Percentiles rank a stretch among this genome's conserved stretches.
phyloP scores from a whole-genome alignment of 35 echinoderm and acorn worm species.

The Holothuria glaberrima region DNA sequence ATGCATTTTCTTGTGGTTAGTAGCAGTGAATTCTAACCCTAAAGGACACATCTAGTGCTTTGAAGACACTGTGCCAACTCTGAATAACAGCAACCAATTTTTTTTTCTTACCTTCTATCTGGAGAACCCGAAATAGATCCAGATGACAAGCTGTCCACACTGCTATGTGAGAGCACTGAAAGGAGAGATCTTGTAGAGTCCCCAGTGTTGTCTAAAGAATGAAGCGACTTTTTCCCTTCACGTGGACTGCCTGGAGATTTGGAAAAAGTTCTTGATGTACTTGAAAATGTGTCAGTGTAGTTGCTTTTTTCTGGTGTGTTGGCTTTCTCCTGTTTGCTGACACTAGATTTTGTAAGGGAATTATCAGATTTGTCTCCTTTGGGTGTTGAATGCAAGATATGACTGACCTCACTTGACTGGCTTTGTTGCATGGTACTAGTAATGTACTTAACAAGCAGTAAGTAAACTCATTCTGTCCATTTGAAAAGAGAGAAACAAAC shows the following conservation, averaged over 20 bases:
- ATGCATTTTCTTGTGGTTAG: too few relatives aligned
- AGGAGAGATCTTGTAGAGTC: constrained; percentile 86
- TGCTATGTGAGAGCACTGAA: constrained; percentile 86
- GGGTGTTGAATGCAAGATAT: neutral
- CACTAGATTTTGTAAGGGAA: neutral
- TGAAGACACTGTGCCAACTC: too few relatives aligned
- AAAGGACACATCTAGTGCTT: too few relatives aligned
- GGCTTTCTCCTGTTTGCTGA: neutral
- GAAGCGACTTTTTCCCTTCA: neutral
- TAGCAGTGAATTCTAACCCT: too few relatives aligned
- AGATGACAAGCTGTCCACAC: constrained; percentile 68
- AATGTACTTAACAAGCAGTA: too few relatives aligned
- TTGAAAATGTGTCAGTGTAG: constrained; percentile 19
- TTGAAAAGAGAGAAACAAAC: too few relatives aligned
- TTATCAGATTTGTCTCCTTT: neutral
- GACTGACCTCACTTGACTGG: neutral
- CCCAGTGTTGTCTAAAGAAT: constrained; percentile 69
- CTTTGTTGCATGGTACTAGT: neutral
- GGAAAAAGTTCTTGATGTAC: neutral
- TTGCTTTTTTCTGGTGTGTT: neutral
- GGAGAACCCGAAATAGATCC: constrained; percentile 40
- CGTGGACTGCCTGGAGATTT: neutral
- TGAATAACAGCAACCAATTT: too few relatives aligned
- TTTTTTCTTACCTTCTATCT: neutral
- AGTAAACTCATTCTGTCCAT: too few relatives aligned